Evolutionary conservation across 2,888 invertebrate genomes (phyloP).

Genomic region (Anoncus sp.): DNA sequence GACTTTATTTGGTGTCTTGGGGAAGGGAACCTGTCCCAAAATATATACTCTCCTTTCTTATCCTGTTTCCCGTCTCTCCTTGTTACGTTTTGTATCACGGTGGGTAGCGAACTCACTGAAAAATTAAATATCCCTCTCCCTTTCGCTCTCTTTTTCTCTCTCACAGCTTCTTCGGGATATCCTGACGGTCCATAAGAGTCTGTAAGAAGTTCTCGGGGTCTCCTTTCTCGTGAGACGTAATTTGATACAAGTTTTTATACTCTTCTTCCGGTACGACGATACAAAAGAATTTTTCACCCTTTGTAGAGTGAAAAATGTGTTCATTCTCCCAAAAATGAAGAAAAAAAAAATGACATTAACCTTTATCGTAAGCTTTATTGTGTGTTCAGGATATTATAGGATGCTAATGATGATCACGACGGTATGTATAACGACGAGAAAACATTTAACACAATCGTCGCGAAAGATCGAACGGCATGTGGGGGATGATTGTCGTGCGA

Average conservation of each 20-base stretch:
- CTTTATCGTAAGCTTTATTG: background rate
- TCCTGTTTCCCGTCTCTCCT: conserved; percentile 31
- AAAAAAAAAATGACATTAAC: background rate
- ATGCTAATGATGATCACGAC: conserved; percentile 2
- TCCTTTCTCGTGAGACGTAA: conserved; percentile 14
- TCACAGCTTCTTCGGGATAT: conserved; percentile 28
- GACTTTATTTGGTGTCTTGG: conserved; percentile 12
- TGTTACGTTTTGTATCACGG: conserved; percentile 23
- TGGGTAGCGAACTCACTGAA: conserved; percentile 51
- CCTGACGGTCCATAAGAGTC: conserved; percentile 25
- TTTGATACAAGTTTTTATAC: conserved; percentile 18
- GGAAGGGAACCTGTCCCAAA: conserved; percentile 17
- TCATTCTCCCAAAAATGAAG: background rate
- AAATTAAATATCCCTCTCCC: conserved; percentile 62
- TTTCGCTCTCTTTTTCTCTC: background rate
- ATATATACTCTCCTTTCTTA: conserved; percentile 38
- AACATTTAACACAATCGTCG: conserved; percentile 50
- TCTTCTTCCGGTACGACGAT: conserved; percentile 26
- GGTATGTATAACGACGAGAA: conserved; percentile 11
- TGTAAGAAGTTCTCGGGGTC: conserved; percentile 17
- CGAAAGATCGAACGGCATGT: conserved; percentile 42
- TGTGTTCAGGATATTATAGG: background rate
- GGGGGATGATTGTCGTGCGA: conserved; percentile 23
- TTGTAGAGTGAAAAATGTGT: background rate
- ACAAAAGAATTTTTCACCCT: conserved; percentile 19